phyloP scores from a whole-genome alignment of 2,797 vertebrate genomes.

The Enteromius mattozi region DNA sequence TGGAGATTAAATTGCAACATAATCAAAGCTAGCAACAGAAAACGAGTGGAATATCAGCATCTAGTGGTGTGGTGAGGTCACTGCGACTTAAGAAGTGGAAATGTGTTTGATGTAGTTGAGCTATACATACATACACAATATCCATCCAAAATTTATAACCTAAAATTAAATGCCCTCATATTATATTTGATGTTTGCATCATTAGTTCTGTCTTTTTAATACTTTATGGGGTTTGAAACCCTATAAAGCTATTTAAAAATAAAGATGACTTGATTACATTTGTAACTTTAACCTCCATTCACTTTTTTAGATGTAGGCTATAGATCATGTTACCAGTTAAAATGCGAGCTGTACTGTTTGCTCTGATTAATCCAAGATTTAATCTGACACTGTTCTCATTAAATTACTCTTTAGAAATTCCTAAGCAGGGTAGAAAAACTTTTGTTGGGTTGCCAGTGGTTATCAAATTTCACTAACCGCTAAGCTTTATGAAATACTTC shows the following conservation, averaged over 20 bases:
- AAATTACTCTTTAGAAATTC: neutral
- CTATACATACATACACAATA: neutral
- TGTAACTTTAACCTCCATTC: neutral
- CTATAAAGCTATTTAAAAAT: neutral
- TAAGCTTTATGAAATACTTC: conserved; percentile 33
- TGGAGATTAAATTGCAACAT: neutral
- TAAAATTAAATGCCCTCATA: neutral
- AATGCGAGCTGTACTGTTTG: neutral
- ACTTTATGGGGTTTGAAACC: neutral
- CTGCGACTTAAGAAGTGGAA: conserved; percentile 52
- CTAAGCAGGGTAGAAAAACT: conserved; percentile 45
- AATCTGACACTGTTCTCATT: neutral
- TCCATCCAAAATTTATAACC: neutral
- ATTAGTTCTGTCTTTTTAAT: neutral
- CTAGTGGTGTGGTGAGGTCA: conserved; percentile 61
- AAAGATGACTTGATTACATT: neutral
- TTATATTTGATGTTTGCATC: neutral
- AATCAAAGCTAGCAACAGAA: neutral
- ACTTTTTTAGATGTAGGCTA: neutral
- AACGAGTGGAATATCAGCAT: conserved; percentile 62
- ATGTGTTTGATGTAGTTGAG: neutral
- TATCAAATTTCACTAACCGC: conserved; percentile 58
- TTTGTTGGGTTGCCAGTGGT: conserved; percentile 30
- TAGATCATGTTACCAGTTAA: neutral
- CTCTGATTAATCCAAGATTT: neutral